These are phyloP conservation scores for Platalea minor DNA, from an alignment of 2,797 vertebrate genomes.

Conservation along the genomic window DNA sequence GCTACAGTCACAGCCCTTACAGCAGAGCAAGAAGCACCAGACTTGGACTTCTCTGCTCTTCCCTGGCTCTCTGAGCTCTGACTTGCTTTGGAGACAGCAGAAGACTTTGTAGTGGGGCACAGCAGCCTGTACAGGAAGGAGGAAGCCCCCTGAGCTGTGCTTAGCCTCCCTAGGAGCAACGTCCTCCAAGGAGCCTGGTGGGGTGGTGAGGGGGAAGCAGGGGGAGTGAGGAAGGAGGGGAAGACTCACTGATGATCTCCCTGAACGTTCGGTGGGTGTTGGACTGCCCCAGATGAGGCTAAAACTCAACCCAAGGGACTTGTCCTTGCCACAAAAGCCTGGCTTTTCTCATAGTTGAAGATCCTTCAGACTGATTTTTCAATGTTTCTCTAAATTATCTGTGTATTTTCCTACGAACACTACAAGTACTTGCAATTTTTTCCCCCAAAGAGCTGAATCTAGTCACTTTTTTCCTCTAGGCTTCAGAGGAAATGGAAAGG, in stretches of 20 bases:
- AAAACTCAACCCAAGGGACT: not conserved
- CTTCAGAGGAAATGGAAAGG: conserved; percentile 40
- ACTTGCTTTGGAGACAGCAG: not conserved
- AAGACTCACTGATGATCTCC: not conserved
- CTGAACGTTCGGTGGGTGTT: not conserved
- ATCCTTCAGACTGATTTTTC: not conserved
- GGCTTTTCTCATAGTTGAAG: not conserved
- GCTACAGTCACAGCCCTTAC: not conserved
- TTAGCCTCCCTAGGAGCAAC: not conserved
- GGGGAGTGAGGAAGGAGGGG: not conserved
- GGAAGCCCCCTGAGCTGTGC: not conserved
- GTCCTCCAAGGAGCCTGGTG: not conserved
- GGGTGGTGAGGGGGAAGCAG: not conserved
- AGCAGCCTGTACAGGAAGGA: not conserved
- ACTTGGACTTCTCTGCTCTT: not conserved
- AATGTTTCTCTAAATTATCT: not conserved
- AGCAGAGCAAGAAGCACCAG: not conserved
- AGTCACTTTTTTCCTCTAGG: conserved; percentile 46
- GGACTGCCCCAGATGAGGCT: not conserved
- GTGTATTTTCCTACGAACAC: not conserved
- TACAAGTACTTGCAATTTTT: not conserved
- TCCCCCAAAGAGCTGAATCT: conserved; percentile 31
- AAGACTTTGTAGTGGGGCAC: not conserved
- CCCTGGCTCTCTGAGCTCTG: not conserved
- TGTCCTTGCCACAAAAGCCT: not conserved